phyloP scores from a whole-genome alignment of 1,140 invertebrate species.

The Diachasmimorpha longicaudata region DNA sequence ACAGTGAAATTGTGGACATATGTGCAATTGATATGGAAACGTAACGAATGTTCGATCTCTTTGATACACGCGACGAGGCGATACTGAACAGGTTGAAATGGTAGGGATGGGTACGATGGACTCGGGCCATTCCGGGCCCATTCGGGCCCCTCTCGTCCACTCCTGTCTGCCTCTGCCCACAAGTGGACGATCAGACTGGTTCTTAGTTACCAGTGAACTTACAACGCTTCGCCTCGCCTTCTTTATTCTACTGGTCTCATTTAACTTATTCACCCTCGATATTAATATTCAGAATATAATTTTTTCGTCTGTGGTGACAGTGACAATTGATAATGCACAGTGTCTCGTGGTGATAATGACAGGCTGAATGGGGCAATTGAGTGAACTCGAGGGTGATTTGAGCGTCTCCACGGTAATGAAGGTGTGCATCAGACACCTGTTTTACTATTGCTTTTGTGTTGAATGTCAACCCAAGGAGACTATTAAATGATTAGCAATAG shows the following conservation, averaged over 20 bases:
- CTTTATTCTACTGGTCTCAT: not conserved
- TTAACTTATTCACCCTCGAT: not conserved
- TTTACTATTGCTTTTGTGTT: not conserved
- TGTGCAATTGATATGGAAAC: too few species aligned
- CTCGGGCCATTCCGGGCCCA: slow-evolving; percentile 15
- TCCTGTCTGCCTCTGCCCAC: not conserved
- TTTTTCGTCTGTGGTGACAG: not conserved
- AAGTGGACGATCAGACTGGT: not conserved
- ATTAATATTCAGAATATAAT: not conserved
- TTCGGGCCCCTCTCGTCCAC: slow-evolving; percentile 4
- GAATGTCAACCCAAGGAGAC: not conserved
- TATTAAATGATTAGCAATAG: not conserved
- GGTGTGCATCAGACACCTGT: not conserved
- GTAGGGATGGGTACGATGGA: not conserved
- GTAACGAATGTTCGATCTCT: not conserved
- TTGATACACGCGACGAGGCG: not conserved
- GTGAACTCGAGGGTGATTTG: not conserved
- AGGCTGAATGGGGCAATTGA: not conserved
- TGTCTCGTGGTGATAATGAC: not conserved
- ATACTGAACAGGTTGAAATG: not conserved
- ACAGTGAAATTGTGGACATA: too few species aligned
- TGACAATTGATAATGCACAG: not conserved
- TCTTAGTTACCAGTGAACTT: not conserved
- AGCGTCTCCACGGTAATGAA: slow-evolving; percentile 7
- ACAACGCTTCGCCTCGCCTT: not conserved